These are phyloP conservation scores for Clupea harengus DNA, from an alignment of 2,113 vertebrate genomes.

Conservation along the genomic window DNA sequence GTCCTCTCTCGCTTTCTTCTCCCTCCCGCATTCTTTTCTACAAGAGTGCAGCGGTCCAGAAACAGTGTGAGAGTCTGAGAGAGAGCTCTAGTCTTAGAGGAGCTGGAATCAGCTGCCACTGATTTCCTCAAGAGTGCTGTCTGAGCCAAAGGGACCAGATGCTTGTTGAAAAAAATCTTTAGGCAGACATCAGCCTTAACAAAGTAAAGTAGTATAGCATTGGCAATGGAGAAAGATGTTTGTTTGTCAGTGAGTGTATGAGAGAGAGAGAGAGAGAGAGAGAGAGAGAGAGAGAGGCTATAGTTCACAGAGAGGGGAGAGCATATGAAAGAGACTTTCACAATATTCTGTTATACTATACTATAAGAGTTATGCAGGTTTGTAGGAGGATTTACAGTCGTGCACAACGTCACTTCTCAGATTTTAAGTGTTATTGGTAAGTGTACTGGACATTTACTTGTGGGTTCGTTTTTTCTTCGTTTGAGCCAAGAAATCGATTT, in stretches of 20 bases:
- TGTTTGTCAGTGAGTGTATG: not conserved
- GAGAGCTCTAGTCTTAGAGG: not conserved
- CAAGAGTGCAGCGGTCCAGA: not conserved
- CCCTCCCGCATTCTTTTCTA: not conserved
- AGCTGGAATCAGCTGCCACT: not conserved
- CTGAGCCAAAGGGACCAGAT: not conserved
- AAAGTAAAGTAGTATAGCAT: not conserved
- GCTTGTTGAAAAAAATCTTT: no score
- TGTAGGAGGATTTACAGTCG: no score
- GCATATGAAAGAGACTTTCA: not conserved
- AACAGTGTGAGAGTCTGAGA: not conserved
- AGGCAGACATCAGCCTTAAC: not conserved
- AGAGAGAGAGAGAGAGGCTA: not conserved
- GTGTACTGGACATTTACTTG: no score
- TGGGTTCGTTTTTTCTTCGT: no score
- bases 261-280: not conserved
- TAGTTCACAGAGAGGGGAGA: not conserved
- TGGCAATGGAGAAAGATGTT: not conserved
- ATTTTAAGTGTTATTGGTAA: no score
- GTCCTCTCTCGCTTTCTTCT: not conserved
- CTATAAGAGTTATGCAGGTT: conserved; percentile 26
- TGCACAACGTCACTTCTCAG: no score
- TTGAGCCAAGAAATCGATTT: no score
- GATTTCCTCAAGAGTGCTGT: not conserved
- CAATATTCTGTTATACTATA: conserved; percentile 2